Base-by-base conservation (phyloP, 2,888 invertebrate species). In the Heliconius ismenius region DNA sequence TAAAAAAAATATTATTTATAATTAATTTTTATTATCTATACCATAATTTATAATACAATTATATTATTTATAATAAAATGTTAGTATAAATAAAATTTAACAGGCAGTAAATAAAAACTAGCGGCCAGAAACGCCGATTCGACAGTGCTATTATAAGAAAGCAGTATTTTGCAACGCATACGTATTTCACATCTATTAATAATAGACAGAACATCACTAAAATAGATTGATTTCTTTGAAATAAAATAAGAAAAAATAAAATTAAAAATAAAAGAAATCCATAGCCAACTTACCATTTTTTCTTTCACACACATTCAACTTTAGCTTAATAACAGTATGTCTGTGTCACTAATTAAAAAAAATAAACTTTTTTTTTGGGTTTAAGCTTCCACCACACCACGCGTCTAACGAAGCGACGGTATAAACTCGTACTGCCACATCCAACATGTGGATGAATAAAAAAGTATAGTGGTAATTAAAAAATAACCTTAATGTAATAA, bases 381-480 rank as follows among this genome's bases (percentile, higher is more conserved):
- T 70, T 70, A 58, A 54, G 32, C 69, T 28, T 58, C 32, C 54
- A 70, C 49, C 54, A 28, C 54, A 68, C 43, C 49, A 70, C 77
- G 78, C 81, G 79, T 78, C 81, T 79, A 78, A 28, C 81, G 63
- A 73, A 73, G 70, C 76, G 70, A 69, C 79, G 67, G 70, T 64
- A 63, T 62, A 74, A 77, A 73, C 67, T 68, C 76, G 75, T 62
- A 78, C 80, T 80, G 80, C 75, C 75, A 54, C 74, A 62, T 70
- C 54, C 67, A 36, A 76, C 74, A 73, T 75, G 39, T 69, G 75
- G 69, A 54, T n/a, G 32, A 10, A 13, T n/a, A 11, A 54, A 70
- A 70, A 70, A 32, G 32, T 32, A 32, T 15, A n/a, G 15, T 3
- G 15, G 15, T 58, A 70, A 32, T 32, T 54, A 70, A 70, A 70